Conservation (phyloP, 1,140 invertebrate genomes). For the Bombus superbus region DNA sequence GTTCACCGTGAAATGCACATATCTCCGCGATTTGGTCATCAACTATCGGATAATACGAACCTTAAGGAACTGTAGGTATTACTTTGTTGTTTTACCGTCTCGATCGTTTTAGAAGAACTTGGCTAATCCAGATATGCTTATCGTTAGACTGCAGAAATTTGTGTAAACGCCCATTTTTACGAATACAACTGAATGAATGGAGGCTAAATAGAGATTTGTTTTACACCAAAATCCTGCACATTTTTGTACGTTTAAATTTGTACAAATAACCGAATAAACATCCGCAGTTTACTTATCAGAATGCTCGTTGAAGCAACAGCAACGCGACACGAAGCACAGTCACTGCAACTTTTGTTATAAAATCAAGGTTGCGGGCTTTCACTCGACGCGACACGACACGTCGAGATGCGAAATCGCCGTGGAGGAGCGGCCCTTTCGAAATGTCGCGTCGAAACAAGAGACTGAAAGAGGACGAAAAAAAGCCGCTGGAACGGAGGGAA, state of each 20-base stretch:
- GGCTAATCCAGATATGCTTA: background rate
- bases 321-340: background rate
- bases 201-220: too few species aligned
- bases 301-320: background rate
- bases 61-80: background rate
- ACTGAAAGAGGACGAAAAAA: too few species aligned
- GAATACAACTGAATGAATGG: too few species aligned
- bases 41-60: background rate
- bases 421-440: constrained; percentile 56
- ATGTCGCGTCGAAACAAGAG: constrained; percentile 7
- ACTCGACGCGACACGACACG: constrained; percentile 51
- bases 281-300: background rate
- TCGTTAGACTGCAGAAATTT: background rate
- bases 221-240: too few species aligned
- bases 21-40: background rate
- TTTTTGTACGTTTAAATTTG: too few species aligned
- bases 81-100: background rate
- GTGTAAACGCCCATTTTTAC: too few species aligned
- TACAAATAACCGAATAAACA: background rate
- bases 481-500: background rate
- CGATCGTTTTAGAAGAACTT: background rate
- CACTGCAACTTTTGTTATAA: constrained; percentile 74
- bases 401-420: constrained; percentile 8
- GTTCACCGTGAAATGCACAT: background rate
- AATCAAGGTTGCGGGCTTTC: constrained; percentile 78